phyloP scores from a whole-genome alignment of 2,113 vertebrate species.

The Talpa occidentalis region DNA sequence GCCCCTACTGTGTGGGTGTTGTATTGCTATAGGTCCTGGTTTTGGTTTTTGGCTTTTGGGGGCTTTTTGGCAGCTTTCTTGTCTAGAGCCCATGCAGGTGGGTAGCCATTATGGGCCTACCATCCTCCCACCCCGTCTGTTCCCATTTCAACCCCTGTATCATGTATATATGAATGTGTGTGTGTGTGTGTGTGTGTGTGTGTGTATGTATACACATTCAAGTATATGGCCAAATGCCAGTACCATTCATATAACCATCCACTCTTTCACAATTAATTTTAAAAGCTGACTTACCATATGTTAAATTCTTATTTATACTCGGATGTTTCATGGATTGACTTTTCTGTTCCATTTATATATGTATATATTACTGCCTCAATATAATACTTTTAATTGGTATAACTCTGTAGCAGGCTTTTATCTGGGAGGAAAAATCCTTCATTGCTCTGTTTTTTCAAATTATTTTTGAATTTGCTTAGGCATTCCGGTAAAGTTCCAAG shows the following conservation, averaged over 20 bases:
- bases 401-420: not conserved
- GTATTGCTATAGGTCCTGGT: too few species aligned
- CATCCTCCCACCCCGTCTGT: too few species aligned
- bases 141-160: too few species aligned
- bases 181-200: too few species aligned
- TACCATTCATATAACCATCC: not conserved
- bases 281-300: not conserved
- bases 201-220: too few species aligned
- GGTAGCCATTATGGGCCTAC: too few species aligned
- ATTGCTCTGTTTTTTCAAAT: not conserved
- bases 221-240: not conserved
- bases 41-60: too few species aligned
- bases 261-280: not conserved
- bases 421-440: not conserved
- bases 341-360: not conserved
- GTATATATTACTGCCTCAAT: not conserved
- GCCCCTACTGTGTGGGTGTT: too few species aligned
- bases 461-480: not conserved
- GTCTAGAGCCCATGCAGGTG: too few species aligned
- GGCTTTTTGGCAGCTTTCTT: too few species aligned
- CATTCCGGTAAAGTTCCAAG: not conserved
- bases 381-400: not conserved
- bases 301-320: slow-evolving; percentile 16
- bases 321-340: not conserved
- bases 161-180: too few species aligned